Conservation (phyloP, 2,797 vertebrate species). For the Peromyscus aztecus region DNA sequence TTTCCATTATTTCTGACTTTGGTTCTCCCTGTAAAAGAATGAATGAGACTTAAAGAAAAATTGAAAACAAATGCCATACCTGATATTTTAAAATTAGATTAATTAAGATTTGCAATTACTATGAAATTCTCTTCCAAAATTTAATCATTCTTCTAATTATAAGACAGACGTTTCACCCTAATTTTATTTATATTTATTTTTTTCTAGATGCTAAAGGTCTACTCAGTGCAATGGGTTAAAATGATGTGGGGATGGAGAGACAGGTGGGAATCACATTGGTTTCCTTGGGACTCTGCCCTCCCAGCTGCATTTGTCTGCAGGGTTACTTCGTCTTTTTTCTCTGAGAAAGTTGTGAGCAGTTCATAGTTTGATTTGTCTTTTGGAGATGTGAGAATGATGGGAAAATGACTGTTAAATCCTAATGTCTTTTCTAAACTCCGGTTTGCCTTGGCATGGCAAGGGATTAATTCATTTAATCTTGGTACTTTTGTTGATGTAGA, state of each 20-base stretch:
- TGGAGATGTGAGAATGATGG: slow-evolving; percentile 55
- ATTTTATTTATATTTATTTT: slow-evolving; percentile 24
- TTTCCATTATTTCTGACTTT: slow-evolving; percentile 32
- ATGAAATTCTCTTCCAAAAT: neutral
- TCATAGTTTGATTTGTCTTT: slow-evolving; percentile 60
- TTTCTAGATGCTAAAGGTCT: neutral
- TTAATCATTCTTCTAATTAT: slow-evolving; percentile 39
- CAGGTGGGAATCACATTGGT: neutral
- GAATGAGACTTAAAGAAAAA: neutral
- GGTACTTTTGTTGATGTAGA: neutral
- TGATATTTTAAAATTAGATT: neutral
- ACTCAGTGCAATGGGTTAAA: neutral
- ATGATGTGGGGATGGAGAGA: neutral
- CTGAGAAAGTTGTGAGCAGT: slow-evolving; percentile 46
- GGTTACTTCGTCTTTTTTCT: slow-evolving; percentile 52
- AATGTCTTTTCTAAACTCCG: slow-evolving; percentile 42
- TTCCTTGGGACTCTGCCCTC: neutral
- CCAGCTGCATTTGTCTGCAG: neutral
- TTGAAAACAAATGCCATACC: neutral
- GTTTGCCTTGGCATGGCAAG: slow-evolving; percentile 24
- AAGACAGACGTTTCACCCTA: slow-evolving; percentile 27
- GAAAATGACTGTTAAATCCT: slow-evolving; percentile 38
- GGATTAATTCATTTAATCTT: slow-evolving; percentile 60
- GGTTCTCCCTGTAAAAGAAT: neutral
- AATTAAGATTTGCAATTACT: slow-evolving; percentile 14